Base-by-base conservation (phyloP, 2,888 invertebrate genomes). In the Drosophila rubida region DNA sequence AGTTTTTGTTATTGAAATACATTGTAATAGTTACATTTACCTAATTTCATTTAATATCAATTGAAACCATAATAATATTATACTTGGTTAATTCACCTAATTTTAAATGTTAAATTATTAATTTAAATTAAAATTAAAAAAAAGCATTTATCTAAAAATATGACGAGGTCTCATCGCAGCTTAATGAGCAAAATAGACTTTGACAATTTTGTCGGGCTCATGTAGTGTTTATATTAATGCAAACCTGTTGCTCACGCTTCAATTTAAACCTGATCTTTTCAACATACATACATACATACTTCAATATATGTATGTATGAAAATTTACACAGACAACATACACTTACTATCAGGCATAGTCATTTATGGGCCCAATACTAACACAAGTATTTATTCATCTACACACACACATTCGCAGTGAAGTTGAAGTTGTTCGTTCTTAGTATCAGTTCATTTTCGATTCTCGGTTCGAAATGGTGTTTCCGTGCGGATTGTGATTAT, bases 361-460 rank as follows among this genome's bases (percentile, higher is more conserved):
- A 65, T 64, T 44, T 27, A 49, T 14, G 25, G 35, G 7, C 35
- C 7, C 67, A 42, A 42, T 54, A 42, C 44, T 75, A 32, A 50
- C 30, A 69, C 19, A 51, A 19, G 45, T 57, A 58, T 51, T 39
- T 42, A 25, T 55, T 54, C 42, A 42, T 58, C 35, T 27, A 53
- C 49, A 60, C 63, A 9, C 41, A 51, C 55, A 50, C 59, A 58
- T 58, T 27, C 71, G 68, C 54, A 45, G 58, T 67, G 66, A 71
- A 74, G 72, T 76, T 74, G 37, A 76, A 74, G 73, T 74, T 69
- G 69, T 63, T 72, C 77, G 61, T 74, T 74, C 73, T 73, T 66
- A 61, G 72, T 76, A 66, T 61, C 72, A 74, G 73, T 74, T 76
- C 73, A 58, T 71, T 71, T 74, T 71, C 58, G 61, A 61, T 76